A percentile compares a stretch with the other conserved stretches of the same genome.
These are phyloP conservation scores for Xenotilapia longispinis DNA, from an alignment of 2,113 vertebrate genomes.

Conservation along the genomic window DNA sequence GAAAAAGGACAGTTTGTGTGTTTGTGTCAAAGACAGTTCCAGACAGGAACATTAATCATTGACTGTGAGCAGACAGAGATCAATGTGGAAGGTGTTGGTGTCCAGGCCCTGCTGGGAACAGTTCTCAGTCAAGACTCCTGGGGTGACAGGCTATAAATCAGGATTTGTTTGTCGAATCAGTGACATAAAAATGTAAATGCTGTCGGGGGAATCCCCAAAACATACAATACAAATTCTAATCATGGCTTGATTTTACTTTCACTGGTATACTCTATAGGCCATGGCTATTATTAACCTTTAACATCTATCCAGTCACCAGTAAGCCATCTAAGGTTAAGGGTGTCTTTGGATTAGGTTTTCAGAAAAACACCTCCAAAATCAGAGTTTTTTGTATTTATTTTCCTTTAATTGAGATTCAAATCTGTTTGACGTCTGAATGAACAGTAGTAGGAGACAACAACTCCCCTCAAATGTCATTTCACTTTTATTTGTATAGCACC, in stretches of 20 bases:
- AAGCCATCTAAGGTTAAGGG: not conserved
- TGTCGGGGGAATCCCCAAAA: not conserved
- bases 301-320: not conserved
- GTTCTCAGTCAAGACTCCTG: constrained; percentile 35
- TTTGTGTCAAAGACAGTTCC: not conserved
- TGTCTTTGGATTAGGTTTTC: not conserved
- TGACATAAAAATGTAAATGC: constrained; percentile 16
- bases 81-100: constrained; percentile 49
- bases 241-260: not conserved
- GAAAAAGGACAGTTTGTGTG: not conserved
- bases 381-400: not conserved
- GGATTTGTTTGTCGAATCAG: constrained; percentile 38
- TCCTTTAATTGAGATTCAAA: not conserved
- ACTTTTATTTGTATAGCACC: not conserved
- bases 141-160: constrained; percentile 64
- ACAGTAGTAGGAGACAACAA: not conserved
- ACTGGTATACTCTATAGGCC: not conserved
- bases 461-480: not conserved
- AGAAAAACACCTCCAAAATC: not conserved
- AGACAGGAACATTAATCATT: constrained; percentile 64
- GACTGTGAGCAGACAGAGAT: constrained; percentile 57
- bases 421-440: not conserved
- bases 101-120: constrained; percentile 35
- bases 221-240: not conserved
- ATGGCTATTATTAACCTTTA: not conserved